These are phyloP conservation scores for Semicossyphus pulcher DNA, from an alignment of 2,113 vertebrate species.

Conservation along the genomic window DNA sequence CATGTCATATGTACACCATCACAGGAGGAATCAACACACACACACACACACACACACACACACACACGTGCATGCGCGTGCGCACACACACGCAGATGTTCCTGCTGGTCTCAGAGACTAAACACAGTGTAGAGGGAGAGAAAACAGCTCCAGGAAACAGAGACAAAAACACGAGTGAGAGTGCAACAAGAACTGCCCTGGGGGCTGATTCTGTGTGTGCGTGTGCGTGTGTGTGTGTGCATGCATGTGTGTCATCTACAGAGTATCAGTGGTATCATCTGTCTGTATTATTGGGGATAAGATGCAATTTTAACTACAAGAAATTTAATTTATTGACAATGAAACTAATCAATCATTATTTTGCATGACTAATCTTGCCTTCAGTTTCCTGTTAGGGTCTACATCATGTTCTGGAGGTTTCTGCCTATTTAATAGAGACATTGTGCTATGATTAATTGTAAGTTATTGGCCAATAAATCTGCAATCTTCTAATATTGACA, in stretches of 20 bases:
- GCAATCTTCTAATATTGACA: no score
- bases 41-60: not conserved
- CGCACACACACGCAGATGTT: slow-evolving; percentile 42
- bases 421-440: no score
- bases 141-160: slow-evolving; percentile 30
- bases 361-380: no score
- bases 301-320: no score
- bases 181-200: slow-evolving; percentile 28
- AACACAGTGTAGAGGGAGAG: slow-evolving; percentile 51
- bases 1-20: slow-evolving; percentile 3
- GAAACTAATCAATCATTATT: no score
- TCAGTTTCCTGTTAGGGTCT: no score
- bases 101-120: slow-evolving; percentile 59
- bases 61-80: slow-evolving; percentile 37
- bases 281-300: no score
- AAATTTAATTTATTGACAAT: no score
- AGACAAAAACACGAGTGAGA: slow-evolving; percentile 47
- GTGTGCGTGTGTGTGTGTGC: not conserved
- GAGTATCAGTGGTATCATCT: no score
- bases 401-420: no score
- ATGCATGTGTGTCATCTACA: not conserved
- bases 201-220: not conserved
- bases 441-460: no score
- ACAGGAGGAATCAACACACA: not conserved
- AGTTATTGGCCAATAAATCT: no score